Evolutionary conservation across 1,140 invertebrate species (phyloP).

Genomic region (Bradynema listronoti): DNA sequence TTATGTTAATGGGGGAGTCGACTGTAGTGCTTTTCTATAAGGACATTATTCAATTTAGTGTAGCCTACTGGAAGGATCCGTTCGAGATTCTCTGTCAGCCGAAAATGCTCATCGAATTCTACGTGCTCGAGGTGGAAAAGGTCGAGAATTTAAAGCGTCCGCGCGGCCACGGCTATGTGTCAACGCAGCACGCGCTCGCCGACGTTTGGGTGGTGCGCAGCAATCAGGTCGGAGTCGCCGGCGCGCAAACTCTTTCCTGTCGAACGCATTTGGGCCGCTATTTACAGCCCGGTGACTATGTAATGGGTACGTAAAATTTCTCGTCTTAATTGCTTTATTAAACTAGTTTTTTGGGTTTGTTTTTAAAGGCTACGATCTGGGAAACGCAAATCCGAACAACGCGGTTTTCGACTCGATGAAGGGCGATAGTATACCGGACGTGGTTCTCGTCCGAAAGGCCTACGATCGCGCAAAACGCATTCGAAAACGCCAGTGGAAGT

Average conservation of each 20-base stretch:
- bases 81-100: conserved; percentile 80
- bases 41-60: conserved; percentile 74
- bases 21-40: too few relatives aligned
- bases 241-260: conserved; percentile 72
- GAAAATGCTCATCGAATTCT: conserved; percentile 82
- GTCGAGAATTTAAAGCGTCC: conserved; percentile 69
- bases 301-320: conserved; percentile 66
- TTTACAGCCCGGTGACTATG: conserved; percentile 83
- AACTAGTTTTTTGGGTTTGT: conserved; percentile 4
- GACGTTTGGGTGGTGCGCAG: conserved; percentile 82
- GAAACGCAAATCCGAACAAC: conserved; percentile 54
- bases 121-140: conserved; percentile 86
- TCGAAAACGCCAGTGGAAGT: conserved; percentile 80
- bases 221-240: conserved; percentile 76
- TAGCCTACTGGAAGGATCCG: conserved; percentile 75
- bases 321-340: not conserved
- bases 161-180: conserved; percentile 73
- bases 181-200: conserved; percentile 77
- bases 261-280: conserved; percentile 88
- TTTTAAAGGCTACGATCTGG: conserved; percentile 47
- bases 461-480: conserved; percentile 70
- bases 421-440: conserved; percentile 48
- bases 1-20: too few relatives aligned
- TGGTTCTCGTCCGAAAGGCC: conserved; percentile 76
- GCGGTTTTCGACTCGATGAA: conserved; percentile 44